These are phyloP conservation scores for Phoenicopterus ruber DNA, from an alignment of 2,113 vertebrate species.

Conservation along the genomic window DNA sequence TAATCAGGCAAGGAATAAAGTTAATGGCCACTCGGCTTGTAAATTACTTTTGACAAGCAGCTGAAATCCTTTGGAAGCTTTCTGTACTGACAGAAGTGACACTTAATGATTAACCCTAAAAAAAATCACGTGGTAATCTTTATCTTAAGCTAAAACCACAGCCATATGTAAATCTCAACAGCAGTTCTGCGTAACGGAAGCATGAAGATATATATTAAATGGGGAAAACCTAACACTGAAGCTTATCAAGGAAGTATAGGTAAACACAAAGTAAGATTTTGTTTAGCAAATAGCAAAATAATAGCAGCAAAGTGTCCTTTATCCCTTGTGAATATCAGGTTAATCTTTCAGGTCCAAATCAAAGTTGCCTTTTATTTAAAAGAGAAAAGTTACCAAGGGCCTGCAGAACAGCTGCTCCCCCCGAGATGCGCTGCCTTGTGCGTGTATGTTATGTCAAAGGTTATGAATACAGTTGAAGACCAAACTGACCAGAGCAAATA, in stretches of 20 bases:
- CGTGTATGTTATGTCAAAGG: background rate
- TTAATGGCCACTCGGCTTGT: background rate
- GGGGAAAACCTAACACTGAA: background rate
- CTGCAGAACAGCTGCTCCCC: background rate
- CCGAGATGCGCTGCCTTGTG: fast-evolving
- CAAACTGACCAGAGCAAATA: background rate
- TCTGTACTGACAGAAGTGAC: background rate
- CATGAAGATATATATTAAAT: fast-evolving
- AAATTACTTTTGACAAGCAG: background rate
- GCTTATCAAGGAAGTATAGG: background rate
- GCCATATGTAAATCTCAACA: background rate
- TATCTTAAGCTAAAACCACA: background rate
- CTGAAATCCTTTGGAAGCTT: background rate
- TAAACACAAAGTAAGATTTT: background rate
- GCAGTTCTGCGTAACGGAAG: background rate
- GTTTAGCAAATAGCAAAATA: background rate
- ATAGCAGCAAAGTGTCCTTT: background rate
- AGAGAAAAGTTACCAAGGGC: too few relatives aligned
- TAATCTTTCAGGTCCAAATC: background rate
- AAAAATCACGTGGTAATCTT: background rate
- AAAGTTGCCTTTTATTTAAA: background rate
- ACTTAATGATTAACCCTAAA: background rate
- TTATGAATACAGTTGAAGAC: background rate
- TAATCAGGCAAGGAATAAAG: background rate
- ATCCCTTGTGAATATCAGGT: background rate